Percentiles rank a stretch among this genome's conserved stretches.
Conservation (phyloP, 2,888 invertebrate genomes). For the Melinopterus prodromus region DNA sequence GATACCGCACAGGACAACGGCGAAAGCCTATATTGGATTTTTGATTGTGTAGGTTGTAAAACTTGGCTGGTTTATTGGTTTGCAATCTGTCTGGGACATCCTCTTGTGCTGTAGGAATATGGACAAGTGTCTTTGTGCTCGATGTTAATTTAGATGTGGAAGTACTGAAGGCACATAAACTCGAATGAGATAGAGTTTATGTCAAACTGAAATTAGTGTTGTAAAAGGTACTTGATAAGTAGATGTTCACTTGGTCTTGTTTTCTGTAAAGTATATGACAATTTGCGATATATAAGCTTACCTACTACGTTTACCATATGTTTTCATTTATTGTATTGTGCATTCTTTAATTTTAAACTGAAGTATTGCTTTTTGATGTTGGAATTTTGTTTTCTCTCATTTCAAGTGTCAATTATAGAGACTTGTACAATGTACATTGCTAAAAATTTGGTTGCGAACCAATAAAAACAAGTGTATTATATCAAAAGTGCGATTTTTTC, state of each 20-base stretch:
- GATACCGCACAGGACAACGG: neutral
- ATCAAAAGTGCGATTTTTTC: no score
- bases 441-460: no score
- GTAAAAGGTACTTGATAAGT: neutral
- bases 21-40: neutral
- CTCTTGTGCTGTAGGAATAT: neutral
- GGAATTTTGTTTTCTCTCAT: no score
- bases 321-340: neutral
- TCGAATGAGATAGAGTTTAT: neutral
- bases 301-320: neutral
- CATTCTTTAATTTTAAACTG: no score
- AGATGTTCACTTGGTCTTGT: no score
- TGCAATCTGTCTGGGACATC: neutral
- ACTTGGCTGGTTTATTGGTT: neutral
- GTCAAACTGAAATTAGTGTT: neutral
- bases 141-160: neutral
- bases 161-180: neutral
- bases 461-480: no score
- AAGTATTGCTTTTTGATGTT: no score
- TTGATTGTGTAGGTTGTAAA: neutral
- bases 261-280: no score
- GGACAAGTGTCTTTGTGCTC: neutral
- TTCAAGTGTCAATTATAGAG: no score
- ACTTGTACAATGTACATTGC: no score
- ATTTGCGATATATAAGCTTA: neutral